These are phyloP conservation scores for Nettapus auritus DNA, from an alignment of 2,113 vertebrate species.

Conservation along the genomic window DNA sequence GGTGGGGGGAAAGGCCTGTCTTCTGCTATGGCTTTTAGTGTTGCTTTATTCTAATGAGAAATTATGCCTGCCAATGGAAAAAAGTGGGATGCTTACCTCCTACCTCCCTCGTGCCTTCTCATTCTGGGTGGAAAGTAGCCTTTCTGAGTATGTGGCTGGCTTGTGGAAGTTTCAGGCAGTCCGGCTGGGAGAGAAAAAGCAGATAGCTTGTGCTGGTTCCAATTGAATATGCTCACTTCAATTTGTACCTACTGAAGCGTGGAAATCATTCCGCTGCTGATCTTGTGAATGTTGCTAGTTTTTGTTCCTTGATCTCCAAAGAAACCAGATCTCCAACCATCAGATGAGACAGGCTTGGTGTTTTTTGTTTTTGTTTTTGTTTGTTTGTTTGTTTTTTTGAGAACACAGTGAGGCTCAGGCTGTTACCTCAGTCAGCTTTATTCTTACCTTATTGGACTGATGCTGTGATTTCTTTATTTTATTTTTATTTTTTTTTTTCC, in stretches of 20 bases:
- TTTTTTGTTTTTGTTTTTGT: background rate
- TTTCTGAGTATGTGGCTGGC: background rate
- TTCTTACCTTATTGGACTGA: background rate
- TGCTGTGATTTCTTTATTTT: background rate
- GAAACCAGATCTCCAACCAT: background rate
- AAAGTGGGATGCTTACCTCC: background rate
- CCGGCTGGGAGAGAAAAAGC: background rate
- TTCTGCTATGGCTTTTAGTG: background rate
- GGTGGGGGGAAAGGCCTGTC: background rate
- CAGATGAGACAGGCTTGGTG: accelerated
- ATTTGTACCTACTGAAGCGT: background rate
- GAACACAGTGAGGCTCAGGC: background rate
- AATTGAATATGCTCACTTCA: background rate
- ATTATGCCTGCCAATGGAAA: background rate
- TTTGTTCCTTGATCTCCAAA: conserved; percentile 9
- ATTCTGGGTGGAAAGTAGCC: background rate
- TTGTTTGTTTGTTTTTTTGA: background rate
- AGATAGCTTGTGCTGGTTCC: background rate
- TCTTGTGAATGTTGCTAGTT: background rate
- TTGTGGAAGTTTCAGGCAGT: background rate
- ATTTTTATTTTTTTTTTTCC: background rate
- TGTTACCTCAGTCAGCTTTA: background rate
- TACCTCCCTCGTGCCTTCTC: background rate
- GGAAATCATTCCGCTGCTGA: background rate
- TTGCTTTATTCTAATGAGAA: background rate